These are phyloP conservation scores for Oryctolagus cuniculus DNA, from an alignment of 2,113 vertebrate genomes.

Conservation along the genomic window mOryCun1.1 NC_091432.1:22016501-22017000, in stretches of 20 bases:
- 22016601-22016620: conserved; percentile 70
- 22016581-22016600: conserved; percentile 78
- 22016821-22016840: conserved; percentile 71
- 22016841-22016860: conserved; percentile 70
- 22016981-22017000: conserved; percentile 68
- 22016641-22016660: conserved; percentile 76
- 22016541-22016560: conserved; percentile 37
- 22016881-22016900: conserved; percentile 76
- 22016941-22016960: conserved; percentile 71
- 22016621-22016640: conserved; percentile 44
- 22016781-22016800: conserved; percentile 70
- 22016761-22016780: conserved; percentile 73
- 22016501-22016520: conserved; percentile 70
- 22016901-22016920: conserved; percentile 75
- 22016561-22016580: conserved; percentile 65
- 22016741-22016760: conserved; percentile 73
- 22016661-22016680: conserved; percentile 65
- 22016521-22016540: conserved; percentile 67
- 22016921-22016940: conserved; percentile 62
- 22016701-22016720: conserved; percentile 40
- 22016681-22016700: conserved; percentile 67
- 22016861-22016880: conserved; percentile 73
- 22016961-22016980: conserved; percentile 57
- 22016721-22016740: conserved; percentile 80
- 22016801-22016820: conserved; percentile 71